These are phyloP conservation scores for Enteromius paludinosus DNA, from an alignment of 2,797 vertebrate genomes.

Conservation along the genomic window DNA sequence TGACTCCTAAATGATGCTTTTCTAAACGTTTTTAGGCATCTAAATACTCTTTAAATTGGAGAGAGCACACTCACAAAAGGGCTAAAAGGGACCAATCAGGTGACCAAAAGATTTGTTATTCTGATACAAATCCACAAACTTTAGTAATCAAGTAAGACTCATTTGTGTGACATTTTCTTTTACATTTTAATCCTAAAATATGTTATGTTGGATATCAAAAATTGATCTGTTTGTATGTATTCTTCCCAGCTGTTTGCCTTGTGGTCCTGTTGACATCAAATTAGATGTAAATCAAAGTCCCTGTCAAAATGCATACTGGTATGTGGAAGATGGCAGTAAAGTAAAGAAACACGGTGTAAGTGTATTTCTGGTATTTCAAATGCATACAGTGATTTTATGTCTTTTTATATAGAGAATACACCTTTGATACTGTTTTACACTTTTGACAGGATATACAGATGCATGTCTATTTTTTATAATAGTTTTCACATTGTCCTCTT, in stretches of 20 bases:
- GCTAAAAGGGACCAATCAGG: not conserved
- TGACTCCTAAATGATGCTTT: not conserved
- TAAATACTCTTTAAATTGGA: slow-evolving; percentile 2
- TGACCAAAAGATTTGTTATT: accelerated
- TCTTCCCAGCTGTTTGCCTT: not conserved
- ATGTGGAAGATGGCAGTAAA: not conserved
- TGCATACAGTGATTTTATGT: not conserved
- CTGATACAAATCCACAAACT: accelerated
- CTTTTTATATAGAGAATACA: not conserved
- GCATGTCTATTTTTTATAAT: not conserved
- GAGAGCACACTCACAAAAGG: not conserved
- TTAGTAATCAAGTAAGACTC: not conserved
- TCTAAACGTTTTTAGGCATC: not conserved
- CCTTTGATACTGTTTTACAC: not conserved
- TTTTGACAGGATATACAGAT: not conserved
- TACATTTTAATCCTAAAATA: not conserved
- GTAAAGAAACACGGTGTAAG: accelerated
- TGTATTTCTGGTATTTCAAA: not conserved
- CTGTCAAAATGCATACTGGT: not conserved
- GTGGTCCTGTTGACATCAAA: accelerated
- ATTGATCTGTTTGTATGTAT: not conserved
- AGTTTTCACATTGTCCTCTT: not conserved
- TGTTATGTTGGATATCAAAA: not conserved
- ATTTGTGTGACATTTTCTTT: not conserved
- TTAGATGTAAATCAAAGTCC: accelerated